Conservation (phyloP, 1,140 invertebrate genomes). For the Drosophila pseudoobscura region DNA sequence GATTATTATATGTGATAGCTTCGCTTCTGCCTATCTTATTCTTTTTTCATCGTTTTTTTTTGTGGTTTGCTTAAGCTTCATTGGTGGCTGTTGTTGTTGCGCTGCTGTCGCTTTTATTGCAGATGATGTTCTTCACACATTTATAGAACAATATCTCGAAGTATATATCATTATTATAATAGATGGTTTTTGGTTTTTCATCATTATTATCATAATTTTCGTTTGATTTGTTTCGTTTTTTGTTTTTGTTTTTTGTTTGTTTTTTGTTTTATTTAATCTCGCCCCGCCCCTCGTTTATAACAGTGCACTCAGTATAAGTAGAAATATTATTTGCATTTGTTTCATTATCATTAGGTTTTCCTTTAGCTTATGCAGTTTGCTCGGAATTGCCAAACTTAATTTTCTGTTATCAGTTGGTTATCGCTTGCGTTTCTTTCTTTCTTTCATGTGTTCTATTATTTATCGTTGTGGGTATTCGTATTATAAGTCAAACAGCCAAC, state of each 20-base stretch:
- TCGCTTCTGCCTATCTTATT: constrained; percentile 13
- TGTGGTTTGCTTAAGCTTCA: constrained; percentile 65
- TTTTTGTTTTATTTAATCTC: constrained; percentile 75
- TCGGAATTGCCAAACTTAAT: constrained; percentile 78
- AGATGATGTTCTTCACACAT: constrained; percentile 39
- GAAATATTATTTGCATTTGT: constrained; percentile 65
- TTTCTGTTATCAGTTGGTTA: constrained; percentile 71
- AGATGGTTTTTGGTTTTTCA: constrained; percentile 27
- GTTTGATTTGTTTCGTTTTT: constrained; percentile 45
- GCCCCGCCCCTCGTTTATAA: constrained; percentile 82
- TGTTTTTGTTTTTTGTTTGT: constrained; percentile 13
- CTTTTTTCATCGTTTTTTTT: constrained; percentile 28
- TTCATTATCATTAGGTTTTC: constrained; percentile 54
- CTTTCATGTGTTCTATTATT: constrained; percentile 50
- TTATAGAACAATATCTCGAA: constrained; percentile 47
- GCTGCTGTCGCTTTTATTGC: constrained; percentile 25
- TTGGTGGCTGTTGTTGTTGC: constrained; percentile 50
- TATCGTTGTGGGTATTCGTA: constrained; percentile 55
- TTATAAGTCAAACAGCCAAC: constrained; percentile 79
- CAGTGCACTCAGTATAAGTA: constrained; percentile 83
- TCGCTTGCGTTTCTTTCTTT: constrained; percentile 48
- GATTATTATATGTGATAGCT: constrained; percentile 42
- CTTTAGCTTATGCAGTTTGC: constrained; percentile 71
- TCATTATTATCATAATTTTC: constrained; percentile 20
- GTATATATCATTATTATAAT: constrained; percentile 44